Conservation (phyloP, 2,113 vertebrate species). For the Tamias sibiricus region DNA sequence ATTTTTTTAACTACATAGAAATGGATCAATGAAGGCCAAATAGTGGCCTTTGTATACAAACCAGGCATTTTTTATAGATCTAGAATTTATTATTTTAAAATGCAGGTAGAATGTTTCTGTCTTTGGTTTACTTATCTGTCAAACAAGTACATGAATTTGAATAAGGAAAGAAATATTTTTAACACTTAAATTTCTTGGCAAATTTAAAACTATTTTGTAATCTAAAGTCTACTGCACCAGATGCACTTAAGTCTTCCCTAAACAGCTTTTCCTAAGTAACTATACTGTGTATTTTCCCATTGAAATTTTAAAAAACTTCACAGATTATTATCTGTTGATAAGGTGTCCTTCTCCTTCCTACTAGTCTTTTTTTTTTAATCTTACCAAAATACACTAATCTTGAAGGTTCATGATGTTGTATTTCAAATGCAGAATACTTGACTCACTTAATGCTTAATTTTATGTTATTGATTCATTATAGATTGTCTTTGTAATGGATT, state of each 20-base stretch:
- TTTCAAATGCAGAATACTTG: conserved; percentile 71
- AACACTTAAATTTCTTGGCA: conserved; percentile 68
- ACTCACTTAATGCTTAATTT: conserved; percentile 68
- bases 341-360: conserved; percentile 56
- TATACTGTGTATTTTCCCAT: conserved; percentile 64
- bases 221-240: conserved; percentile 61
- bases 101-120: conserved; percentile 62
- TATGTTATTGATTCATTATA: conserved; percentile 67
- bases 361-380: conserved; percentile 46
- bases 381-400: conserved; percentile 70
- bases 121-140: conserved; percentile 60
- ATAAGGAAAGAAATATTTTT: conserved; percentile 71
- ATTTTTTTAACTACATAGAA: conserved; percentile 77
- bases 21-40: conserved; percentile 69
- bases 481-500: conserved; percentile 58
- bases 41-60: conserved; percentile 71
- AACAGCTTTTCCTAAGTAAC: conserved; percentile 57
- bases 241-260: conserved; percentile 69
- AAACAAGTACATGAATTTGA: conserved; percentile 49
- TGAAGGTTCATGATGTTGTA: conserved; percentile 69
- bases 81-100: conserved; percentile 76
- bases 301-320: conserved; percentile 60
- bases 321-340: conserved; percentile 73
- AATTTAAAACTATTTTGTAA: conserved; percentile 63
- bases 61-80: conserved; percentile 74